A percentile compares a stretch with the other conserved stretches of the same genome.
These are phyloP conservation scores for Sarcophaga variegata DNA, from an alignment of 2,888 invertebrate genomes.

Conservation along the genomic window DNA sequence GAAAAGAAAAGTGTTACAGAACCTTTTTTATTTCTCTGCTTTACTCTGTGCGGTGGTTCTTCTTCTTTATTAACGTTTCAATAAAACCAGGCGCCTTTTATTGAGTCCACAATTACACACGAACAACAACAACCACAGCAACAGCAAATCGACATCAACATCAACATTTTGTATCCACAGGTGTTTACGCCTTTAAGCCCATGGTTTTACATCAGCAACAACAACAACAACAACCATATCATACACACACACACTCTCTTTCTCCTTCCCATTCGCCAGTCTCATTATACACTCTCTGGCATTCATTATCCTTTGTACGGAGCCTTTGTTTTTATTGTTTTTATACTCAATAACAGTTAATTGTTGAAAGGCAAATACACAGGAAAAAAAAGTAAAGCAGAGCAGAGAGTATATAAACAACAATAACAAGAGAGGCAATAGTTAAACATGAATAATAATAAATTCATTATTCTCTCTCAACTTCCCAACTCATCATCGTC, in stretches of 20 bases:
- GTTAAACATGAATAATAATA: constrained; percentile 59
- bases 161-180: constrained; percentile 40
- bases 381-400: not conserved
- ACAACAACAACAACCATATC: not conserved
- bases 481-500: constrained; percentile 22
- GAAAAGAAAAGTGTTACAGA: constrained; percentile 44
- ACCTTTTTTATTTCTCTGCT: not conserved
- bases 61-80: constrained; percentile 55
- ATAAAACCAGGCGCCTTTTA: constrained; percentile 44
- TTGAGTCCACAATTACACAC: constrained; percentile 42
- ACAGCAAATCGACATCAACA: too few species aligned
- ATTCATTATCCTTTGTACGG: not conserved
- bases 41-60: not conserved
- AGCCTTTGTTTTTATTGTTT: constrained; percentile 12
- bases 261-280: too few species aligned
- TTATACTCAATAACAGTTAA: constrained; percentile 48
- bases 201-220: constrained; percentile 14
- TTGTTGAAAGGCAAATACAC: constrained; percentile 22
- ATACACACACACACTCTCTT: not conserved
- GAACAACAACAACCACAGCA: too few species aligned
- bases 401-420: constrained; percentile 20
- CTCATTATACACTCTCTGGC: not conserved
- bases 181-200: constrained; percentile 51
- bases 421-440: constrained; percentile 32
- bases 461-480: constrained; percentile 49